Evolutionary conservation across 2,888 invertebrate genomes (phyloP), one percentile per base, ranked within the genome.

Genomic region (Iphiclides podalirius): DNA sequence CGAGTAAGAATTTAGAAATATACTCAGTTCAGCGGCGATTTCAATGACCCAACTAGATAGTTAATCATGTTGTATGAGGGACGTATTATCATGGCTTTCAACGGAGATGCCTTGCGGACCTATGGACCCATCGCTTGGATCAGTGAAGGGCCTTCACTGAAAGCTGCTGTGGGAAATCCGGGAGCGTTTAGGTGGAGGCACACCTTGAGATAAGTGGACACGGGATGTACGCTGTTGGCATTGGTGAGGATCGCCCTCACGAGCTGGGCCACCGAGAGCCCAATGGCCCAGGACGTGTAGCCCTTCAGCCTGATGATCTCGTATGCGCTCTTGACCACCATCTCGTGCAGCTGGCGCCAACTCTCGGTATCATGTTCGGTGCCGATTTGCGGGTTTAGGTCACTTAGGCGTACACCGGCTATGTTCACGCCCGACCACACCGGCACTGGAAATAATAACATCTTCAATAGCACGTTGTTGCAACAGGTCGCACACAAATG

Each of bases 341-440:
- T 91, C 53, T 91, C 91, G 81, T 98, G 97, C 7, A 96, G 76
- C 33, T 93, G 91, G 52, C 90, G 84, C 95, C 95, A 97, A 54
- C 94, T 91, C 74, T 97, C 96, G 0, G 91, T 83, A 76, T 97
- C 97, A 0, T 90, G 80, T 0, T 90, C 89, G 0, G 92, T 90
- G 31, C 96, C 96, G 47, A 96, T 90, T 35, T 90, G 82, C 13
- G 94, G 93, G 72, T 95, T 93, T 23, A 97, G 70, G 60, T 96
- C 96, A 58, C 92, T 91, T 48, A 97, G 89, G 2, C 94, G 91
- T 0, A 97, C 96, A 4, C 97, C 98, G 4, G 96, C 97, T 36
- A 98, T 92, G 78, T 97, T 97, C 14, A 97, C 96, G 8, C 96
- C 96, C 1, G 97, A 97, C 97, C 97, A 98, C 0, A 98, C 95